Percentiles rank a stretch among this genome's conserved stretches.
These are phyloP conservation scores for Zootoca vivipara DNA, from an alignment of 2,113 vertebrate genomes.

Conservation along the genomic window DNA sequence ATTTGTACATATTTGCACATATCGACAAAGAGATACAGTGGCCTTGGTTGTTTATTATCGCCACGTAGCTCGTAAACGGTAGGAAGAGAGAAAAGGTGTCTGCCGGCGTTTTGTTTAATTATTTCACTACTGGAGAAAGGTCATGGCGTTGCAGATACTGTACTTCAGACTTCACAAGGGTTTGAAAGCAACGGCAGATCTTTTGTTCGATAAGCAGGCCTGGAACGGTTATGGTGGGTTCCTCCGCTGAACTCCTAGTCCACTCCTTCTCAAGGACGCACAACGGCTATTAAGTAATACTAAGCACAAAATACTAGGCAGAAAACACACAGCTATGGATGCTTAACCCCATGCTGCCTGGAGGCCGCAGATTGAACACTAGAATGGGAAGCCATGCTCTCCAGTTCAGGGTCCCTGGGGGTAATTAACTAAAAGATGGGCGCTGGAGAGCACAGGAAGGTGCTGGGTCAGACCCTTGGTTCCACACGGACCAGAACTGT, in stretches of 20 bases:
- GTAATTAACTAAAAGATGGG: background rate
- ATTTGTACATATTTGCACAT: slow-evolving; percentile 12
- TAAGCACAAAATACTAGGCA: background rate
- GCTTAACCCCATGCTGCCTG: background rate
- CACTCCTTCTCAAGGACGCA: background rate
- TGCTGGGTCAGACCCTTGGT: background rate
- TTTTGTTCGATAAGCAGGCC: background rate
- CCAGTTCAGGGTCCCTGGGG: background rate
- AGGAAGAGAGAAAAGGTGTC: background rate
- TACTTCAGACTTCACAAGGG: background rate
- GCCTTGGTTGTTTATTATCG: slow-evolving; percentile 30
- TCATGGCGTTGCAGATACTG: background rate
- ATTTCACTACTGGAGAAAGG: background rate
- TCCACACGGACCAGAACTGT: too few relatives aligned
- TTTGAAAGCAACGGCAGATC: background rate
- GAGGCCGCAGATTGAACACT: background rate
- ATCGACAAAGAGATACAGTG: background rate
- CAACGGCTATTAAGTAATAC: background rate
- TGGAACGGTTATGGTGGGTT: background rate
- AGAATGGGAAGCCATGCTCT: background rate
- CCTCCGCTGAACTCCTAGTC: background rate
- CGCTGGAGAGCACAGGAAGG: background rate
- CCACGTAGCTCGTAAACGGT: slow-evolving; percentile 22
- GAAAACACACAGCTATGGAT: too few relatives aligned
- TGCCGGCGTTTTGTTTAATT: background rate